Percentiles rank a stretch among this genome's conserved stretches.
Evolutionary conservation across 2,797 vertebrate species (phyloP).

Genomic region (Liparis tanakae): DNA sequence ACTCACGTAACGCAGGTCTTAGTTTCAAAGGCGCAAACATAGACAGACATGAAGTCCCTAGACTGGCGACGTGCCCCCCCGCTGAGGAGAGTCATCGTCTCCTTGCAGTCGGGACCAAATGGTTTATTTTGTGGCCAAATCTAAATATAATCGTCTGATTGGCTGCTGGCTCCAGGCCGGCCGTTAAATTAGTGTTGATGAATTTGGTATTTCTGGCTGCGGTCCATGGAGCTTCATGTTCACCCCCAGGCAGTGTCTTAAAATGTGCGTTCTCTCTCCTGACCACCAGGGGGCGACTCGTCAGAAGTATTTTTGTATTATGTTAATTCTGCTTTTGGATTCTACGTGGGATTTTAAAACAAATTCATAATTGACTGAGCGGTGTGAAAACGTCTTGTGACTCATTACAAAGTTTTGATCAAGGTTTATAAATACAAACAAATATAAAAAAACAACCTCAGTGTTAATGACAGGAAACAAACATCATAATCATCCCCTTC

Average conservation of each 20-base stretch:
- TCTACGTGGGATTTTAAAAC: not conserved
- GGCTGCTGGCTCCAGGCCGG: no score
- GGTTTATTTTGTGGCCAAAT: not conserved
- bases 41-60: not conserved
- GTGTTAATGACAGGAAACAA: not conserved
- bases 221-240: no score
- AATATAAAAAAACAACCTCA: not conserved
- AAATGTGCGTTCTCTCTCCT: no score
- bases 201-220: no score
- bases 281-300: no score
- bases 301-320: not conserved
- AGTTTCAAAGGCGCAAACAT: not conserved
- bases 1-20: not conserved
- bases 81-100: not conserved
- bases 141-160: no score
- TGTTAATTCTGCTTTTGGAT: not conserved
- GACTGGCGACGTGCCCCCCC: not conserved
- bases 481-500: not conserved
- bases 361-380: not conserved
- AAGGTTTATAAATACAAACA: not conserved
- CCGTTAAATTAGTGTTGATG: no score
- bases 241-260: no score
- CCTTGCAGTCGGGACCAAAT: not conserved
- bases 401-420: slow-evolving; percentile 29
- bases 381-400: slow-evolving; percentile 15